These are phyloP conservation scores for human (Homo sapiens) DNA, from an alignment of 2,113 vertebrate genomes.

Conservation along the genomic window GRCh38 chr14:52047501-52048000, in stretches of 20 bases:
- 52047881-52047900: neutral
- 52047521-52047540: neutral
- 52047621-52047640: neutral
- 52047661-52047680: neutral
- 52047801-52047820: neutral
- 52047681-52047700: fast-evolving
- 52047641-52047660: neutral
- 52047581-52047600: neutral
- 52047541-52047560: neutral
- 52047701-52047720: neutral
- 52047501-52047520: neutral
- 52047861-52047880: neutral
- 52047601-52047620: neutral
- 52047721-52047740: neutral
- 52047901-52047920: neutral
- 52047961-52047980: neutral
- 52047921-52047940: neutral
- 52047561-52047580: fast-evolving
- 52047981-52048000: neutral
- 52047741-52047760: neutral
- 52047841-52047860: neutral
- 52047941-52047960: neutral
- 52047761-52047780: neutral
- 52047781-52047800: neutral
- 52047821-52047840: neutral